Evolutionary conservation across 2,113 vertebrate genomes (phyloP).

Genomic region (Condylura cristata): DNA sequence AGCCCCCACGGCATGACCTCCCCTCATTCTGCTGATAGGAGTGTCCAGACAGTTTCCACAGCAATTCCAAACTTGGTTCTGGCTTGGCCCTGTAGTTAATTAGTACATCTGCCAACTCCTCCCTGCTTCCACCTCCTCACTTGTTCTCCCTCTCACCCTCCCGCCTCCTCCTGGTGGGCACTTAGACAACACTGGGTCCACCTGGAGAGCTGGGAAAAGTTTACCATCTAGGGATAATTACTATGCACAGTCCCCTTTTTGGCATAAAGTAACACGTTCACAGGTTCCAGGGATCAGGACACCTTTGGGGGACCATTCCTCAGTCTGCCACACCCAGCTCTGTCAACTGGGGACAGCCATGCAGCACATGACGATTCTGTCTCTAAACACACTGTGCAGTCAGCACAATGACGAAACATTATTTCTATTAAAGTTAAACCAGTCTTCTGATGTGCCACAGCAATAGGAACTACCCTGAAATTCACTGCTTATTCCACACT

Average conservation of each 20-base stretch:
- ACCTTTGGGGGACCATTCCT: neutral
- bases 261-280: neutral
- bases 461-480: neutral
- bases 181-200: neutral
- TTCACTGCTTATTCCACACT: neutral
- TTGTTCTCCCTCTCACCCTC: neutral
- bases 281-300: neutral
- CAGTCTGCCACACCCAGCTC: neutral
- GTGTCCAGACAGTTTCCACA: neutral
- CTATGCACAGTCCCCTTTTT: neutral
- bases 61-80: neutral
- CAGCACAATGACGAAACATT: neutral
- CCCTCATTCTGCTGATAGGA: neutral
- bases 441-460: neutral
- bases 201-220: neutral
- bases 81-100: neutral
- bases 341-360: neutral
- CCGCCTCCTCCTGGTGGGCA: neutral
- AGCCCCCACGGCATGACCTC: neutral
- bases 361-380: neutral
- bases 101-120: neutral
- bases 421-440: neutral
- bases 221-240: neutral
- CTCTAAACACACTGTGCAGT: neutral
- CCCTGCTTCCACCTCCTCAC: neutral